Evolutionary conservation across 1,140 invertebrate genomes (phyloP), one percentile per base, ranked within the genome.

Genomic region (Frieseomelitta varia): DNA sequence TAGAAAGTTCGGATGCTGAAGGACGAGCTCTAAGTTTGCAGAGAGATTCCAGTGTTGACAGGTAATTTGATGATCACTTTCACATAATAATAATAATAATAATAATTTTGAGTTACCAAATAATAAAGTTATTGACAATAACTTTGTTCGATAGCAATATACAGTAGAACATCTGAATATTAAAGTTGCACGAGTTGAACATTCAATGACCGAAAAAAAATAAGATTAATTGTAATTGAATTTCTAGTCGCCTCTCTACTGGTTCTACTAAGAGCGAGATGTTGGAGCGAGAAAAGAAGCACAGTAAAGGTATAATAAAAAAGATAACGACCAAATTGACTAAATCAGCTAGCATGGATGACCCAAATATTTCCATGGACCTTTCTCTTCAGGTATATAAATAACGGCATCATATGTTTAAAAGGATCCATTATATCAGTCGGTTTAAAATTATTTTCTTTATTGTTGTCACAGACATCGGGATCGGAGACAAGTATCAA

Each of bases 201-300:
- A 39, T 39, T 24, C 1, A 39, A 39, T 39, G 34, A 68, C 19
- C 19, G 11, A 68, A 19, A n/a, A n/a, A 6, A 10, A 30, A 17
- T n/a, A 27, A 30, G 39, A 34, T 24, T 34, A 58, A 47, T 47
- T 47, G 27, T 77, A 69, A 67, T 58, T 84, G 24, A 55, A 11
- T 55, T 65, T 89, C 88, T 86, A 97, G 97, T 88, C 96, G 97
- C 71, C 94, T 98, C 74, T 98, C 97, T 0, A 97, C 96, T 68
- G 97, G 97, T 30, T 98, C 98, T 12, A 97, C 97, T 0, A 97
- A 98, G 91, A 98, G 97, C 92, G 98, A 98, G 90, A 96, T 97
- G 79, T 93, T 97, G 4, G 96, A 96, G 4, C 93, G 95, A 77
- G 94, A 95, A 21, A 98, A 98, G 89, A 97, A 97, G 92, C 97